Evolutionary conservation across 2,797 vertebrate species (phyloP).

Genomic region (Pachyuromys duprasi): DNA sequence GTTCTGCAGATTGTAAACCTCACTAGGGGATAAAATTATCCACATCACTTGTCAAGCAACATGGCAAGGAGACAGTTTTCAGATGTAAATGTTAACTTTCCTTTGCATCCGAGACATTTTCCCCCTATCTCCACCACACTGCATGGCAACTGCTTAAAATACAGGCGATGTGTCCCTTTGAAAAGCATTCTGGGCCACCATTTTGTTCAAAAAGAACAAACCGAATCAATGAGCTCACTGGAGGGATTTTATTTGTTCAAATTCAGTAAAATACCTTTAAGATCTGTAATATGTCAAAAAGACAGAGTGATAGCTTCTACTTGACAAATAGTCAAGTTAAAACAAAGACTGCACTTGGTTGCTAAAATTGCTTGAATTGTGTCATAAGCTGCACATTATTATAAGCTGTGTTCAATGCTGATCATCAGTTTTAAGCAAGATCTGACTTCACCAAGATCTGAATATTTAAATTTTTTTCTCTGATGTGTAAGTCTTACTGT

Average conservation of each 20-base stretch:
- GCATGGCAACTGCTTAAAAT: constrained; percentile 58
- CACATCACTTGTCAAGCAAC: constrained; percentile 77
- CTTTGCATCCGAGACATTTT: constrained; percentile 71
- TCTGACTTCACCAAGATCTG: constrained; percentile 17
- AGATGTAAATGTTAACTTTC: constrained; percentile 77
- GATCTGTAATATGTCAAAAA: constrained; percentile 37
- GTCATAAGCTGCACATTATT: constrained; percentile 36
- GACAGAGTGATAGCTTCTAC: constrained; percentile 22
- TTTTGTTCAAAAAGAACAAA: constrained; percentile 54
- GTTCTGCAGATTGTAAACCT: constrained; percentile 77
- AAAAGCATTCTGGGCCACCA: constrained; percentile 60
- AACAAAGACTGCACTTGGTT: constrained; percentile 23
- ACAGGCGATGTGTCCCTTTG: constrained; percentile 39
- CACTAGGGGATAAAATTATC: constrained; percentile 80
- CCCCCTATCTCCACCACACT: constrained; percentile 18
- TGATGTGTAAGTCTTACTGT: not conserved
- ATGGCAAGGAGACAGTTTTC: constrained; percentile 74
- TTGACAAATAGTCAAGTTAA: constrained; percentile 57
- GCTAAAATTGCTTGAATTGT: constrained; percentile 25
- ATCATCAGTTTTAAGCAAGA: constrained; percentile 21
- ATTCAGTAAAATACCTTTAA: constrained; percentile 51
- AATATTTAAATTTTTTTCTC: constrained; percentile 42
- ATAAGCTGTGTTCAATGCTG: not conserved
- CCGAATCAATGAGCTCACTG: not conserved
- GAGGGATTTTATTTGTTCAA: constrained; percentile 64